phyloP scores from a whole-genome alignment of 2,888 invertebrate genomes.

The Leptarthrus brevirostris region DNA sequence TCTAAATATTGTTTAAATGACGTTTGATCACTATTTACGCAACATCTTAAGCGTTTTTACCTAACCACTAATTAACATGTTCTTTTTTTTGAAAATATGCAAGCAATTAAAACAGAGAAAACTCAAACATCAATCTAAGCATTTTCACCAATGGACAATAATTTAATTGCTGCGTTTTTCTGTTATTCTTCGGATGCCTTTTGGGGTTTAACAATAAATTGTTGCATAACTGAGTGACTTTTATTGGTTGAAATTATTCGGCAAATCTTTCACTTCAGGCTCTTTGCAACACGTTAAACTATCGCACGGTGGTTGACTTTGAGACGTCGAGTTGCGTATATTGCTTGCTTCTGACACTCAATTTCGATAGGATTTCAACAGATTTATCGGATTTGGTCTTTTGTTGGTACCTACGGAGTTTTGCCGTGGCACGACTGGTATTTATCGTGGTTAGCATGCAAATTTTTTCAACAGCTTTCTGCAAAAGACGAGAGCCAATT shows the following conservation, averaged over 20 bases:
- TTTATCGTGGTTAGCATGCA: background rate
- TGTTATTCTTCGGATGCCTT: background rate
- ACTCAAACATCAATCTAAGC: no score
- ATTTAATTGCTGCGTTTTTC: background rate
- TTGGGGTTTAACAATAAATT: background rate
- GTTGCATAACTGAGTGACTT: background rate
- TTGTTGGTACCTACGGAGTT: background rate
- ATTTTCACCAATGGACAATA: no score
- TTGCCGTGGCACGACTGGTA: background rate
- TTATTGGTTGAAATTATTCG: slow-evolving; percentile 17
- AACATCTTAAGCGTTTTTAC: no score
- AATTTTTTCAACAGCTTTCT: background rate
- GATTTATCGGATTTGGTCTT: slow-evolving; percentile 24
- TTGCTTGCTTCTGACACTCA: slow-evolving; percentile 2
- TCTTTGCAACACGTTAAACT: background rate
- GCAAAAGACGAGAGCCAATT: background rate
- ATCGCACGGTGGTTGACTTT: slow-evolving; percentile 30
- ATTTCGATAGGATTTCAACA: slow-evolving; percentile 24
- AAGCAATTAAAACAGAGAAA: no score
- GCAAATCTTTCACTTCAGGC: slow-evolving; percentile 17
- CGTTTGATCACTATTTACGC: no score
- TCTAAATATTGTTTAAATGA: no score
- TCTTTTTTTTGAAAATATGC: no score
- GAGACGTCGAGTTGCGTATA: slow-evolving; percentile 22
- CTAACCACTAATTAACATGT: no score